phyloP scores from a whole-genome alignment of 30 jellyfish, hydroid and myxozoan species.

The Catostylus mosaicus region DNA sequence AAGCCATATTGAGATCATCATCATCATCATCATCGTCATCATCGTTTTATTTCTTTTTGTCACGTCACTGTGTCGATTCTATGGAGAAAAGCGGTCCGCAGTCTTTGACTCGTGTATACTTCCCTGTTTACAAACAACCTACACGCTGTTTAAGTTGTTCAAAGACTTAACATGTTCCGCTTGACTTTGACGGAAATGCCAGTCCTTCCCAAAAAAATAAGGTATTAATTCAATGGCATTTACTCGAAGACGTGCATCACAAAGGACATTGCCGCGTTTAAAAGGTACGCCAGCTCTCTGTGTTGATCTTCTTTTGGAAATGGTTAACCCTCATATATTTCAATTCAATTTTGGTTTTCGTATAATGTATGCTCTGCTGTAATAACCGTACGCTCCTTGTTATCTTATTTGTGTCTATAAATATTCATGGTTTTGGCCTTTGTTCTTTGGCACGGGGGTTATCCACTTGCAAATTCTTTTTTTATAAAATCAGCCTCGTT shows the following conservation, averaged over 20 bases:
- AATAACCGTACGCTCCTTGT: slow-evolving; percentile 8
- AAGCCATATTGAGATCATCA: too few relatives aligned
- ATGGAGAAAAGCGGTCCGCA: too few relatives aligned
- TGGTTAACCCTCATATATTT: slow-evolving; percentile 13
- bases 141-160: neutral
- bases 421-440: slow-evolving; percentile 6
- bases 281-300: neutral
- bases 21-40: too few relatives aligned
- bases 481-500: slow-evolving; percentile 12
- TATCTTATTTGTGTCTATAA: slow-evolving; percentile 22
- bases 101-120: too few relatives aligned
- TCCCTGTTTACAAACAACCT: too few relatives aligned
- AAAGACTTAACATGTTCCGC: neutral
- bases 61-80: too few relatives aligned
- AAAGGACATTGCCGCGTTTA: neutral
- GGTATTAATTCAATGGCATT: neutral
- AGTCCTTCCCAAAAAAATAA: neutral
- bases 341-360: slow-evolving; percentile 12
- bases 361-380: neutral
- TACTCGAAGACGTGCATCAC: neutral
- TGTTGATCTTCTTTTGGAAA: slow-evolving; percentile 10
- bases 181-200: slow-evolving; percentile 7
- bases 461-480: neutral
- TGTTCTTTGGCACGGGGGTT: slow-evolving; percentile 21
- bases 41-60: too few relatives aligned